These are phyloP conservation scores for Smutsia temminckii DNA, from an alignment of 2,797 vertebrate species.

Conservation along the genomic window DNA sequence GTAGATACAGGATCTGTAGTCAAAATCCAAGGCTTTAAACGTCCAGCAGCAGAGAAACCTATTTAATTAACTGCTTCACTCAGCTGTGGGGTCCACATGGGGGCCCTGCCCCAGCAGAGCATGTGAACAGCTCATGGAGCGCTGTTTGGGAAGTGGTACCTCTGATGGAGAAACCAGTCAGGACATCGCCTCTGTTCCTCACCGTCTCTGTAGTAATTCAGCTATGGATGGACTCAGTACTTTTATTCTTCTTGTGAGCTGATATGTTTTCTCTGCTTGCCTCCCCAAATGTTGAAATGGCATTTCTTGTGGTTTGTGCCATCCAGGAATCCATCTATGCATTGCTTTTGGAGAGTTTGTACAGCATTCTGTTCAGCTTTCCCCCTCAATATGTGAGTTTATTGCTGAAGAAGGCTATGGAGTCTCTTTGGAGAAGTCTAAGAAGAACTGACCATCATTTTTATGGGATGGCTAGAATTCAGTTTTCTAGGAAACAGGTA, in stretches of 20 bases:
- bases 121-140: background rate
- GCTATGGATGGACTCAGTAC: background rate
- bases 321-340: background rate
- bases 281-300: background rate
- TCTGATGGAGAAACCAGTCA: background rate
- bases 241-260: background rate
- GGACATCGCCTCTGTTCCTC: background rate
- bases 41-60: background rate
- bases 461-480: background rate
- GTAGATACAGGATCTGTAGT: background rate
- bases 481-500: background rate
- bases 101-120: background rate
- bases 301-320: background rate
- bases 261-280: background rate
- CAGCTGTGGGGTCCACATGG: background rate
- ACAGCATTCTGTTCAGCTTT: background rate
- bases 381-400: background rate
- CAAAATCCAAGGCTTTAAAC: constrained; percentile 25
- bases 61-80: constrained; percentile 36
- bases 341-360: background rate
- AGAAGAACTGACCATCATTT: background rate
- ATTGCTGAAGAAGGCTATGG: background rate
- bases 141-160: background rate
- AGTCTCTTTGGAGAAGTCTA: constrained; percentile 33
- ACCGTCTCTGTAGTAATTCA: background rate